Evolutionary conservation across 2,797 vertebrate species (phyloP).

Genomic region (Falco columbarius): DNA sequence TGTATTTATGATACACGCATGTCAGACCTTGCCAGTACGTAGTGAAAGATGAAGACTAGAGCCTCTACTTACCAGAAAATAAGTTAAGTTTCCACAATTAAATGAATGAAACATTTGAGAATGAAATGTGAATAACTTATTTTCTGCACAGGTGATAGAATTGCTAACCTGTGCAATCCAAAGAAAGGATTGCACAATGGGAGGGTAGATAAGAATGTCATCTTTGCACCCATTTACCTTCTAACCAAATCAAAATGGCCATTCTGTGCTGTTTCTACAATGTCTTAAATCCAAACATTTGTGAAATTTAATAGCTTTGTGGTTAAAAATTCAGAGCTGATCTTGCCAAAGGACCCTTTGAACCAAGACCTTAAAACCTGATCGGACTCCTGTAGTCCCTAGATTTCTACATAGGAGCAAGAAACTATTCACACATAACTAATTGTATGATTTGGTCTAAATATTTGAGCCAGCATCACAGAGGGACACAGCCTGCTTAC

Average conservation of each 20-base stretch:
- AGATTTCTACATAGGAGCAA: neutral
- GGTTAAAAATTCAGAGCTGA: neutral
- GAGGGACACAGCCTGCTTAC: neutral
- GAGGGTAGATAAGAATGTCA: neutral
- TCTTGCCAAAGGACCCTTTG: neutral
- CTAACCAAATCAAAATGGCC: neutral
- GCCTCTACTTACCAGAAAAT: neutral
- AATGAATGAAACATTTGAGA: neutral
- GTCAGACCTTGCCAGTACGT: neutral
- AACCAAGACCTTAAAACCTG: neutral
- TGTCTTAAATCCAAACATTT: neutral
- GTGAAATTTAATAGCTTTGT: neutral
- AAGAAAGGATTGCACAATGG: neutral
- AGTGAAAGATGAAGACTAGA: neutral
- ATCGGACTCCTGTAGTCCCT: neutral
- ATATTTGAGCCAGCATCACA: neutral
- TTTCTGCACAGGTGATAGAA: neutral
- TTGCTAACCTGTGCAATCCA: neutral
- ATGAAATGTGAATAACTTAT: neutral
- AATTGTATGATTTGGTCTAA: neutral
- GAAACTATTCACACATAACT: neutral
- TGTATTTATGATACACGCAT: fast-evolving
- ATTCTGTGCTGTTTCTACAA: neutral
- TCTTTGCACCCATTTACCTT: neutral
- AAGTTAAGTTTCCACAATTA: neutral